phyloP scores from a whole-genome alignment of 2,113 vertebrate species.

The Grantiella picta region DNA sequence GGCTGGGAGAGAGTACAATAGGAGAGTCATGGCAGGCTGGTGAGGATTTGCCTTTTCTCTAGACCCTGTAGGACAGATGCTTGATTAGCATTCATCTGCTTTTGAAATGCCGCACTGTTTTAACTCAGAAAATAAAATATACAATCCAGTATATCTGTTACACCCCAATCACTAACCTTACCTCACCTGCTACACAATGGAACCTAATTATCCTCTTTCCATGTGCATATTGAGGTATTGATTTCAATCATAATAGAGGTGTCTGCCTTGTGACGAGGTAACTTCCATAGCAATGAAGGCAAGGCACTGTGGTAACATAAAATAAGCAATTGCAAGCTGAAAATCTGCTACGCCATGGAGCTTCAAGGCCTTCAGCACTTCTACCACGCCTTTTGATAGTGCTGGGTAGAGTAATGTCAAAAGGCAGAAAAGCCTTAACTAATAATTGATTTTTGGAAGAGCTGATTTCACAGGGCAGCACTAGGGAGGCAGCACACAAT shows the following conservation, averaged over 20 bases:
- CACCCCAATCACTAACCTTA: not conserved
- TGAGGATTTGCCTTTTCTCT: not conserved
- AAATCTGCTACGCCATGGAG: not conserved
- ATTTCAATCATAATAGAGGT: not conserved
- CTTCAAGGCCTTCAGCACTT: not conserved
- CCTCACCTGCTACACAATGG: not conserved
- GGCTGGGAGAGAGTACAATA: not conserved
- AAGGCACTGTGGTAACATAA: not conserved
- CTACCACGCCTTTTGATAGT: not conserved
- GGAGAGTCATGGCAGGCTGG: not conserved
- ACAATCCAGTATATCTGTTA: rapidly evolving
- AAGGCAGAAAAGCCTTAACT: not conserved
- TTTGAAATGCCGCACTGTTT: not conserved
- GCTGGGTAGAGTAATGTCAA: not conserved
- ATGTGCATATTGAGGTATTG: not conserved
- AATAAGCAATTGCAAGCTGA: not conserved
- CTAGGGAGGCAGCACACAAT: not conserved
- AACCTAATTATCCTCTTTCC: not conserved
- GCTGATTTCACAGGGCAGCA: not conserved
- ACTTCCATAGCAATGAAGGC: not conserved
- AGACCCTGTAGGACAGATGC: not conserved
- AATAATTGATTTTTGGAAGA: not conserved
- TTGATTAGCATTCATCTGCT: not conserved
- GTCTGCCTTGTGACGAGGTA: not conserved
- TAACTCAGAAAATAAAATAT: not conserved